phyloP scores from a whole-genome alignment of 2,113 vertebrate genomes.

The Cygnus buccinator region DNA sequence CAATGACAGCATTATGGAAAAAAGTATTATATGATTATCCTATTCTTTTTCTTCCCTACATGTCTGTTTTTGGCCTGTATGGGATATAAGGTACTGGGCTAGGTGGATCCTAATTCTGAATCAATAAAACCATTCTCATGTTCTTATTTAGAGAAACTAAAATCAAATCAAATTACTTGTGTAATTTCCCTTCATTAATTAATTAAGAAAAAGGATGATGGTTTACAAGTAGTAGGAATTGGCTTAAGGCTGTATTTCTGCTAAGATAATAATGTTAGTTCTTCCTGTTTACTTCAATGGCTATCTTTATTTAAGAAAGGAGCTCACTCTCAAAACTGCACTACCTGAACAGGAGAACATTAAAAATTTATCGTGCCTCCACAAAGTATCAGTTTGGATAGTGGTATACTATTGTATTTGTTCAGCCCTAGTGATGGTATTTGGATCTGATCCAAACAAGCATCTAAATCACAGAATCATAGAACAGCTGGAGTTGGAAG shows the following conservation, averaged over 20 bases:
- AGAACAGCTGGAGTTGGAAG: neutral
- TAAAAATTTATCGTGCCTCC: neutral
- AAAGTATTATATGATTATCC: fast-evolving
- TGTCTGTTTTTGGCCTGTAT: fast-evolving
- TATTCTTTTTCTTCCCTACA: neutral
- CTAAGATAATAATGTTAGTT: neutral
- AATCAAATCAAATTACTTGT: neutral
- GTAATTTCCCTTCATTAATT: neutral
- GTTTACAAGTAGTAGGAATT: neutral
- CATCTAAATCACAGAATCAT: neutral
- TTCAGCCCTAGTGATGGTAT: neutral
- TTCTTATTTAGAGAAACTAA: neutral
- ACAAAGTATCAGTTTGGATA: neutral
- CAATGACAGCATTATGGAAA: neutral
- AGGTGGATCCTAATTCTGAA: neutral
- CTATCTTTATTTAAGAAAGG: neutral
- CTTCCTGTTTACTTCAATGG: neutral
- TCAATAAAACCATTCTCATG: neutral
- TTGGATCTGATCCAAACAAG: neutral
- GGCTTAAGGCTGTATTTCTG: neutral
- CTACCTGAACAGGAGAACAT: neutral
- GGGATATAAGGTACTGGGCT: neutral
- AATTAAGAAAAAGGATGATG: neutral
- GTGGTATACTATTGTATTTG: neutral
- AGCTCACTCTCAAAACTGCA: neutral